Evolutionary conservation across 2,797 vertebrate species (phyloP), one percentile per base, ranked within the genome.

Genomic region (Gadopsis bispinosus): DNA sequence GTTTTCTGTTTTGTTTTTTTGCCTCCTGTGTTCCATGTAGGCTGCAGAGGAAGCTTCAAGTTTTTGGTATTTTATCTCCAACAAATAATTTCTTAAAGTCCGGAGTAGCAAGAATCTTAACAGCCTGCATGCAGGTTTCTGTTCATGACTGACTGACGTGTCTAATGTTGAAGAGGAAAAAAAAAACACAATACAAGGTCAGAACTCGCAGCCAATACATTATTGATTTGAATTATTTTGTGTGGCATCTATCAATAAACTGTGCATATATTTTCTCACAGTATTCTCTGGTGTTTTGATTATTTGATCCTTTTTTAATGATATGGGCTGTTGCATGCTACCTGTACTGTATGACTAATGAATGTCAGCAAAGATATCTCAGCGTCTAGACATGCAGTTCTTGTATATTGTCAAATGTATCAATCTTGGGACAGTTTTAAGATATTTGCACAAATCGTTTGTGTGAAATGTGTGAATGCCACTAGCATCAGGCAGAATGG

Each of bases 191-290:
- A 26, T 26, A 26, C 26, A 13, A 62, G 61, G 22, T 77, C 81
- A 61, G 47, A 83, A 74, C 84, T 87, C 79, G 80, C 60, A 64
- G 73, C 85, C 89, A 89, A 90, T 73, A 37, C 73, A 53, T 83
- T 77, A 67, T 82, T 83, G 83, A 83, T 86, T 83, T 66, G 22
- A 73, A 81, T 83, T 86, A 72, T 86, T 88, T 75, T 79, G 77
- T 90, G 83, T 80, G 86, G 79, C 89, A 85, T 88, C 87, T 78
- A 81, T 90, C 83, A 95, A 95, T 95, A 96, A 95, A 95, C 84
- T 93, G 91, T 93, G 90, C 89, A 92, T 95, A 92, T 92, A 90
- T 95, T 95, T 95, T 95, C 88, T 90, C 88, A 88, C 83, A 85
- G 83, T 83, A 83, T 43, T 19, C 80, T 50, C 37, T 53, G 19